Percentiles rank a stretch among this genome's conserved stretches.
Conservation (phyloP, 1,140 invertebrate species). For the Heterodera schachtii region DNA sequence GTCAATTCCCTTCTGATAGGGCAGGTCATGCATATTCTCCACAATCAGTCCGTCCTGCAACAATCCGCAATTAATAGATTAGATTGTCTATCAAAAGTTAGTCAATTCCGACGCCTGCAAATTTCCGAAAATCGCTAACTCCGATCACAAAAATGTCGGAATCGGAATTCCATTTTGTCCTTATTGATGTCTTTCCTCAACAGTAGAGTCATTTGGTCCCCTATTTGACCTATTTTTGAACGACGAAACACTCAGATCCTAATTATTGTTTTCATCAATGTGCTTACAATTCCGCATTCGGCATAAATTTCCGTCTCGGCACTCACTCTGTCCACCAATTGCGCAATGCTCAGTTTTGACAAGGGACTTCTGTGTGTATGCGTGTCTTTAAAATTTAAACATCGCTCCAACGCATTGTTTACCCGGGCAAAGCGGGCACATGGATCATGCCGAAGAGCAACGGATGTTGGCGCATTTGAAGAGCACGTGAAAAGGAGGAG, state of each 20-base stretch:
- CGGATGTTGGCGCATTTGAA: conserved; percentile 30
- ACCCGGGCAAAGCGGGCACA: conserved; percentile 75
- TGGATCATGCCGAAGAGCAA: conserved; percentile 79
- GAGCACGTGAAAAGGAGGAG: neutral
- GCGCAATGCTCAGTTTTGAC: conserved; percentile 67
- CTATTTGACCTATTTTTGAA: too few species aligned
- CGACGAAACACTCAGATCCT: too few species aligned
- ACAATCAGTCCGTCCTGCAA: conserved; percentile 75
- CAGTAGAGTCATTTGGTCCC: too few species aligned
- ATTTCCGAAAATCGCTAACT: too few species aligned
- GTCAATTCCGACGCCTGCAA: too few species aligned
- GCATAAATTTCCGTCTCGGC: conserved; percentile 73
- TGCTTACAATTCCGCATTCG: conserved; percentile 70
- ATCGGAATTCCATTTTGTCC: too few species aligned
- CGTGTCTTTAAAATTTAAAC: conserved; percentile 8
- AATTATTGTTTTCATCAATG: too few species aligned
- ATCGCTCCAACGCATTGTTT: neutral
- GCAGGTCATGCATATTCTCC: conserved; percentile 85
- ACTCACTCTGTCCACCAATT: conserved; percentile 71
- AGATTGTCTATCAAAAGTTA: too few species aligned
- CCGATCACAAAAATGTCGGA: too few species aligned
- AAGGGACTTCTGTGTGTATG: conserved; percentile 71
- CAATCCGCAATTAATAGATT: conserved; percentile 33
- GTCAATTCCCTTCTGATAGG: conserved; percentile 72
- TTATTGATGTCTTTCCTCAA: too few species aligned